phyloP scores from a whole-genome alignment of 1,140 invertebrate genomes.

The Ephestia elutella region DNA sequence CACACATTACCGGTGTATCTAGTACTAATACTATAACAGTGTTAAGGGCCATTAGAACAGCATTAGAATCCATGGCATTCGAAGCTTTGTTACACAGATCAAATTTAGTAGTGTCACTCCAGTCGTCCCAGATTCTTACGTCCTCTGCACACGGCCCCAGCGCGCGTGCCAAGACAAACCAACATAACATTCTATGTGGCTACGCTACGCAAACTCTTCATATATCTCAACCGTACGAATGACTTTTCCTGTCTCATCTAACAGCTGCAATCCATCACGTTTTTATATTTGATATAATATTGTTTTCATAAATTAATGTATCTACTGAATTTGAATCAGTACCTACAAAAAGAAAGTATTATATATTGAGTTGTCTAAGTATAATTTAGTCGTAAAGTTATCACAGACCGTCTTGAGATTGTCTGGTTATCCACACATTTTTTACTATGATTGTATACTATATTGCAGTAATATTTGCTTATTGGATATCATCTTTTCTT shows the following conservation, averaged over 20 bases:
- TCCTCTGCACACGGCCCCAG: slow-evolving; percentile 65
- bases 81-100: slow-evolving; percentile 60
- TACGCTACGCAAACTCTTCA: slow-evolving; percentile 44
- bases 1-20: too few species aligned
- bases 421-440: too few species aligned
- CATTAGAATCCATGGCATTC: slow-evolving; percentile 46
- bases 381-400: too few species aligned
- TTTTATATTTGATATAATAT: slow-evolving; percentile 15
- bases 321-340: background rate
- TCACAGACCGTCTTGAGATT: too few species aligned
- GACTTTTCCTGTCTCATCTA: slow-evolving; percentile 53
- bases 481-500: too few species aligned
- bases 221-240: slow-evolving; percentile 50
- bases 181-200: slow-evolving; percentile 41
- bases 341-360: background rate
- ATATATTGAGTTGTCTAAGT: too few species aligned
- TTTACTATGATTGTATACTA: too few species aligned
- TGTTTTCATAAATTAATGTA: slow-evolving; percentile 4
- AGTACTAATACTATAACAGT: background rate
- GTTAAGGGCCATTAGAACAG: slow-evolving; percentile 21
- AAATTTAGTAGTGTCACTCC: slow-evolving; percentile 73
- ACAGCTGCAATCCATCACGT: slow-evolving; percentile 32
- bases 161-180: slow-evolving; percentile 48
- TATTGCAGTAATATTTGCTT: too few species aligned
- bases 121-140: slow-evolving; percentile 66